phyloP scores from a whole-genome alignment of 2,888 invertebrate genomes.

The Dorcus hopei region DNA sequence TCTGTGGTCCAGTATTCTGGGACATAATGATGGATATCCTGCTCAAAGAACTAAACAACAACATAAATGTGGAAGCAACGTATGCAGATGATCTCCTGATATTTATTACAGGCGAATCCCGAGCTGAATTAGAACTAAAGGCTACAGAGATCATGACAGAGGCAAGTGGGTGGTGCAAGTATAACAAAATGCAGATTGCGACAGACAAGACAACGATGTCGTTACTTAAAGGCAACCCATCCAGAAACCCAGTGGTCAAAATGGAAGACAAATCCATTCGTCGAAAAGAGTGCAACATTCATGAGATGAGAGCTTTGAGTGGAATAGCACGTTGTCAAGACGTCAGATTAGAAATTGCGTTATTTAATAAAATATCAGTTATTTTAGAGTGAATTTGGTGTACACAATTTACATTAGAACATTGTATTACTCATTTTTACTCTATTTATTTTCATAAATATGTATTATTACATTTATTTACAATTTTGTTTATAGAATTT shows the following conservation, averaged over 20 bases:
- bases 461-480: too few species aligned
- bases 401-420: too few species aligned
- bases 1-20: too few species aligned
- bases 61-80: not conserved
- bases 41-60: not conserved
- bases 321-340: too few species aligned
- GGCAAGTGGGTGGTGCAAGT: not conserved
- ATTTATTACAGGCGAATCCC: not conserved
- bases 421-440: too few species aligned
- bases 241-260: not conserved
- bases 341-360: too few species aligned
- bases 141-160: not conserved
- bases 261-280: not conserved
- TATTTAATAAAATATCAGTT: too few species aligned
- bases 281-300: too few species aligned
- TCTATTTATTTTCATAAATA: too few species aligned
- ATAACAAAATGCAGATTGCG: not conserved
- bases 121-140: not conserved
- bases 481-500: too few species aligned
- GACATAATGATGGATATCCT: too few species aligned
- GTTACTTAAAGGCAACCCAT: not conserved
- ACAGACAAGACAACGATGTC: not conserved
- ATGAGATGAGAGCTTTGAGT: not conserved
- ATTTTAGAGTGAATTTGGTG: too few species aligned
- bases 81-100: conserved; percentile 10